Conservation (phyloP, 2,888 invertebrate genomes). For the Drosophila multiciliata region DNA sequence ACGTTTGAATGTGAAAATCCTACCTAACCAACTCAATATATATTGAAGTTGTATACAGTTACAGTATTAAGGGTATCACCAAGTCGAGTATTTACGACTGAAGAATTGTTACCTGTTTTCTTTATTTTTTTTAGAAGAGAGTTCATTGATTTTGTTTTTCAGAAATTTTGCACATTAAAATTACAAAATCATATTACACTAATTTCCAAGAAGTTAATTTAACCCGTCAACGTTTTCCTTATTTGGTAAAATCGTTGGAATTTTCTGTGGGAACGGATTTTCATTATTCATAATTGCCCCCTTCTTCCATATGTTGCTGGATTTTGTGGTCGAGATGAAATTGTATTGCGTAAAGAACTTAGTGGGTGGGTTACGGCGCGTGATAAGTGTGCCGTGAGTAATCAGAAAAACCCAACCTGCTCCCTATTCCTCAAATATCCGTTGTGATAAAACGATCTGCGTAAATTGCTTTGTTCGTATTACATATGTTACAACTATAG, state of each 20-base stretch:
- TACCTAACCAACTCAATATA: neutral
- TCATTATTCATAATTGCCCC: neutral
- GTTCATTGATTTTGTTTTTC: conserved; percentile 57
- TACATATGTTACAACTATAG: conserved; percentile 8
- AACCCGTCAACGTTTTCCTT: conserved; percentile 46
- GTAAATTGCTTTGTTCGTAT: neutral
- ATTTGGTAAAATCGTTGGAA: conserved; percentile 27
- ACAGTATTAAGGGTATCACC: neutral
- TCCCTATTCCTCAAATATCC: neutral
- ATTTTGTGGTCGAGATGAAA: neutral
- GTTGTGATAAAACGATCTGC: neutral
- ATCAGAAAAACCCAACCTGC: neutral
- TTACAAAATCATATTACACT: conserved; percentile 52
- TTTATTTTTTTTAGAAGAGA: conserved; percentile 15
- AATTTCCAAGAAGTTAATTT: conserved; percentile 66
- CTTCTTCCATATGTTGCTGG: neutral
- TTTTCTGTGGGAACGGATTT: conserved; percentile 34
- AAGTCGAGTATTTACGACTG: no score
- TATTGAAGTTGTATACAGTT: neutral
- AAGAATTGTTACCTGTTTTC: neutral
- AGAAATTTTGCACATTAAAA: conserved; percentile 15
- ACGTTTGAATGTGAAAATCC: neutral
- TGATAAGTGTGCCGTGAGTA: neutral
- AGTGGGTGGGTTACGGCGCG: neutral
- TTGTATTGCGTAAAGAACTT: neutral